Evolutionary conservation across 1,140 invertebrate species (phyloP).

Genomic region (Anoplolepis gracilipes): DNA sequence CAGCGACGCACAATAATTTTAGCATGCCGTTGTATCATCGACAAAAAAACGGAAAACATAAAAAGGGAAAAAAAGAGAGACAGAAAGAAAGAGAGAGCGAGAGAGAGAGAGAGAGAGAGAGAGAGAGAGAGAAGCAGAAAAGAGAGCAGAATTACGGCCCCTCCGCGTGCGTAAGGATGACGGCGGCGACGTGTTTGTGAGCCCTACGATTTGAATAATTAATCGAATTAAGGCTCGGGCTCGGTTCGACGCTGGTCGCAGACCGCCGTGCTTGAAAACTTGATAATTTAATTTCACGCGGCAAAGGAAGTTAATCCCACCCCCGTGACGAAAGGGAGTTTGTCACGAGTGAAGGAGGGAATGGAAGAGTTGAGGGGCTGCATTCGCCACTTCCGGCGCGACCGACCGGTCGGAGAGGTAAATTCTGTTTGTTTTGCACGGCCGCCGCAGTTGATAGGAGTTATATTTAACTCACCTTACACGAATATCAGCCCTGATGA

Average conservation of each 20-base stretch:
- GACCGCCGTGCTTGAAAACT: constrained; percentile 65
- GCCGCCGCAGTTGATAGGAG: constrained; percentile 64
- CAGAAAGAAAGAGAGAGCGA: not conserved
- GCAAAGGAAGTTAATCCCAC: constrained; percentile 75
- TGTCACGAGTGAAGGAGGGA: constrained; percentile 22
- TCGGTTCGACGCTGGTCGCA: constrained; percentile 35
- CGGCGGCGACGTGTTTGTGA: constrained; percentile 62
- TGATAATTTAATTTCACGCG: constrained; percentile 76
- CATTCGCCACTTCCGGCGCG: constrained; percentile 58
- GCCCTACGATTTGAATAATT: constrained; percentile 73
- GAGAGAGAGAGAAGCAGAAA: no score
- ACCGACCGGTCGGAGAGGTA: constrained; percentile 52
- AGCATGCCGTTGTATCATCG: not conserved
- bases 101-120: no score
- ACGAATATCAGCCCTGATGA: not conserved
- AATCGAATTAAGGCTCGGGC: constrained; percentile 67
- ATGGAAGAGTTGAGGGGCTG: constrained; percentile 30
- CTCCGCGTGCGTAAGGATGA: constrained; percentile 14
- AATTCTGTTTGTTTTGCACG: constrained; percentile 72
- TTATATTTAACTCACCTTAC: constrained; percentile 70
- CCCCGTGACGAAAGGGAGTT: constrained; percentile 50
- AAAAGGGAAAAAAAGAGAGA: not conserved
- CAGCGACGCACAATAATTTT: constrained; percentile 1
- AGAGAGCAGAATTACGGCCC: not conserved
- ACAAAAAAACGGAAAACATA: constrained; percentile 23